Evolutionary conservation across 2,888 invertebrate species (phyloP).

Genomic region (Habrosyne pyritoides): DNA sequence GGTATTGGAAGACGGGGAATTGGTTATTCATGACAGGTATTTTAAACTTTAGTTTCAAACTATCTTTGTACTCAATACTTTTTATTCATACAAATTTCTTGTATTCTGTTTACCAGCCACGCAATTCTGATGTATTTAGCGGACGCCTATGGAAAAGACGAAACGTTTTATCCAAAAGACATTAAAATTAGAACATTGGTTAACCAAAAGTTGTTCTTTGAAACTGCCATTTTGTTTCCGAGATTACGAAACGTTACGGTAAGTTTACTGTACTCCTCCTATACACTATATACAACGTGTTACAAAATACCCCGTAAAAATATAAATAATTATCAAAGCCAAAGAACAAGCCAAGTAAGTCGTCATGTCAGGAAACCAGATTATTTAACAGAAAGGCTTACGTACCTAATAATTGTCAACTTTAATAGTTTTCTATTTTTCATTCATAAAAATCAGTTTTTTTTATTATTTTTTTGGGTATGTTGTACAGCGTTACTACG

Average conservation of each 20-base stretch:
- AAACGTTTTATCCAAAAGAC: slow-evolving; percentile 83
- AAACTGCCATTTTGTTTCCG: slow-evolving; percentile 72
- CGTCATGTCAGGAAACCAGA: too few relatives aligned
- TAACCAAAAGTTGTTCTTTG: slow-evolving; percentile 82
- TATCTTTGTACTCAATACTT: slow-evolving; percentile 10
- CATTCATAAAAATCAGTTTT: too few relatives aligned
- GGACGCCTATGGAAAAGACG: slow-evolving; percentile 79
- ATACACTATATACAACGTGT: too few relatives aligned
- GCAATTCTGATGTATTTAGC: slow-evolving; percentile 78
- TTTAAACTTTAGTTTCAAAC: slow-evolving; percentile 9
- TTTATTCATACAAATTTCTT: slow-evolving; percentile 20
- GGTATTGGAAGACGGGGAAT: slow-evolving; percentile 78
- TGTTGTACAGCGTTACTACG: too few relatives aligned
- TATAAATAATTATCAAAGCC: too few relatives aligned
- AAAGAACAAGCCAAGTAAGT: too few relatives aligned
- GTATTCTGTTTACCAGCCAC: slow-evolving; percentile 58
- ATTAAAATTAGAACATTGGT: slow-evolving; percentile 74
- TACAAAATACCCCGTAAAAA: too few relatives aligned
- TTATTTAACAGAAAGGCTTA: too few relatives aligned
- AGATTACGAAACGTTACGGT: slow-evolving; percentile 68
- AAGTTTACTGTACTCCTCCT: too few relatives aligned
- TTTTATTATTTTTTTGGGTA: too few relatives aligned
- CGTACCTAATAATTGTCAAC: too few relatives aligned
- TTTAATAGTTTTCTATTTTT: too few relatives aligned
- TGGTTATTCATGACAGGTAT: slow-evolving; percentile 65